A percentile compares a stretch with the other conserved stretches of the same genome.
These are phyloP conservation scores for Peromyscus melanophrys DNA, from an alignment of 2,797 vertebrate genomes.

Conservation along the genomic window DNA sequence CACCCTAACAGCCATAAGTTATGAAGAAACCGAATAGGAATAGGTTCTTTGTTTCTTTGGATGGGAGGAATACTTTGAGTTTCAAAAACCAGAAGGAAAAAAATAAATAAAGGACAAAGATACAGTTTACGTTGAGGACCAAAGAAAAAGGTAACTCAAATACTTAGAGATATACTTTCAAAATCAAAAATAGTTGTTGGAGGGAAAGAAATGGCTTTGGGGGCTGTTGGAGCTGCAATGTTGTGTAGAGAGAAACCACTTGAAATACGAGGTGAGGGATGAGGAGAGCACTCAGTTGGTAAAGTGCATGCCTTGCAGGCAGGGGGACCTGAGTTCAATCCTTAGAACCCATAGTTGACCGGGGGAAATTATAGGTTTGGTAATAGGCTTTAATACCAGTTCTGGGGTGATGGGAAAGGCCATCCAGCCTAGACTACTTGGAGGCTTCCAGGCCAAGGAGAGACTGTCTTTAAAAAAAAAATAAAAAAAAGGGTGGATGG, in stretches of 20 bases:
- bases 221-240: neutral
- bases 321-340: neutral
- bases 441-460: neutral
- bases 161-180: conserved; percentile 36
- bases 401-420: neutral
- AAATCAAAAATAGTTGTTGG: neutral
- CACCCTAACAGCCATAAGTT: neutral
- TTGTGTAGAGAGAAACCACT: neutral
- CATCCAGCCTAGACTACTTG: neutral
- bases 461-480: neutral
- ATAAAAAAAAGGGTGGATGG: neutral
- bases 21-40: neutral
- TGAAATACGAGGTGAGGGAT: neutral
- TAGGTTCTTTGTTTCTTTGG: neutral
- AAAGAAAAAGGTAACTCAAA: conserved; percentile 53
- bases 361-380: neutral
- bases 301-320: neutral
- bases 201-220: neutral
- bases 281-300: neutral
- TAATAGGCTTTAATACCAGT: neutral
- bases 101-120: neutral
- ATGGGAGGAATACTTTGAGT: neutral
- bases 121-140: conserved; percentile 9
- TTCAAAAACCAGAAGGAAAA: neutral
- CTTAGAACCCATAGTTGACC: neutral